Evolutionary conservation across 2,888 invertebrate genomes (phyloP), one percentile per base, ranked within the genome.

Genomic region (Pyralis farinalis): DNA sequence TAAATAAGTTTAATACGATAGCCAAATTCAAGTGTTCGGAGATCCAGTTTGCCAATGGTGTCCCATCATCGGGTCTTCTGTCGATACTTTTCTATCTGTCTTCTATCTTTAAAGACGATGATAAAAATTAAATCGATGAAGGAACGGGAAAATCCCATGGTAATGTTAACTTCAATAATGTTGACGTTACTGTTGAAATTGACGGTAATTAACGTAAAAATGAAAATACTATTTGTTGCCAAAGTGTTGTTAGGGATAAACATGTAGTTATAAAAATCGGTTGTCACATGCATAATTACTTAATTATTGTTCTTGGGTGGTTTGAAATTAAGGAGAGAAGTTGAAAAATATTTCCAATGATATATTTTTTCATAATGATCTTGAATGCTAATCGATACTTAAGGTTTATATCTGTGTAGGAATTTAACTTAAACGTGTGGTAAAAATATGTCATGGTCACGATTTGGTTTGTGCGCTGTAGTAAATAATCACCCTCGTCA

Each of bases 331-430:
- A 80, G 84, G 71, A 80, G 79, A 80, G 69, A 84, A 81, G 83
- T 84, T 85, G 83, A 87, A 78, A 74, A 85, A 85, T 83, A 86
- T 86, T 87, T 87, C 87, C 80, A 81, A 85, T 85, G 75, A 87
- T 88, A 88, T 88, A 88, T 88, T 87, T 88, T 88, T 88, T 87
- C 88, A 88, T 87, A 82, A 84, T 80, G 75, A 84, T 79, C 85
- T 87, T 80, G 83, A 82, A 75, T 80, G 81, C 82, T 87, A 86
- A 82, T 85, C 78, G 75, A 72, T 84, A 87, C 72, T 87, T 87
- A 86, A 83, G 84, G 71, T 84, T 85, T 85, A 81, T 85, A 86
- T 79, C 83, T 87, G 86, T 86, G 85, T 87, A 87, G 87, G 74
- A 73, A 74, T 75, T 83, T 79, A 77, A 86, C 77, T 66, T 83